A percentile compares a stretch with the other conserved stretches of the same genome.
Conservation (phyloP, 2,797 vertebrate species). For the Thunnus albacares region DNA sequence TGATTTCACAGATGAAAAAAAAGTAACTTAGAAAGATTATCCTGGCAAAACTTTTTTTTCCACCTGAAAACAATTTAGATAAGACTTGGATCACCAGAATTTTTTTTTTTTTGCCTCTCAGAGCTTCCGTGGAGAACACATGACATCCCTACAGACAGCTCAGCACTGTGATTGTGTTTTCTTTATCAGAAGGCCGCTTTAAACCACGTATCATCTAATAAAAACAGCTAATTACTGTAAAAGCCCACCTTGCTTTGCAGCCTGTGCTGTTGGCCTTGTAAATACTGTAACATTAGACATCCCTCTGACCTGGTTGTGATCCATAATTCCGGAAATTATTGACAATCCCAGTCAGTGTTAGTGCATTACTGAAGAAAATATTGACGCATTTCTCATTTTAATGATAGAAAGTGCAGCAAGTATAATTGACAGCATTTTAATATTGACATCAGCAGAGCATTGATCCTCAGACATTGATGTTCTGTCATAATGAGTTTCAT, state of each 20-base stretch:
- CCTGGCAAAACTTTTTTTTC: no score
- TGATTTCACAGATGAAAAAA: no score
- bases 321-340: slow-evolving; percentile 39
- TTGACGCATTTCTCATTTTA: slow-evolving; percentile 60
- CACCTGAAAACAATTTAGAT: no score
- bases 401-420: slow-evolving; percentile 20
- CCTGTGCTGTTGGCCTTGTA: neutral
- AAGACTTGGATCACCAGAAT: no score
- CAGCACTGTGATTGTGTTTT: neutral
- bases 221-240: neutral
- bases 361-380: slow-evolving; percentile 59
- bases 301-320: slow-evolving; percentile 30
- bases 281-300: slow-evolving; percentile 12
- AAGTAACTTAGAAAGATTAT: no score
- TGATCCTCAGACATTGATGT: slow-evolving; percentile 57
- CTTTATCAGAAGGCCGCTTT: neutral
- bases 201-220: neutral
- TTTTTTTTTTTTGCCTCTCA: no score
- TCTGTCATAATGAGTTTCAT: slow-evolving; percentile 62
- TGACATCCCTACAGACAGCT: no score
- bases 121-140: no score
- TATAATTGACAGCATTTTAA: slow-evolving; percentile 61
- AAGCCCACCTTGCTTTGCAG: neutral
- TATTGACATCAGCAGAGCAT: slow-evolving; percentile 58
- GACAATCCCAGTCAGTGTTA: slow-evolving; percentile 49